phyloP scores from a whole-genome alignment of 2,888 invertebrate species.

The Tubulanus polymorphus region DNA sequence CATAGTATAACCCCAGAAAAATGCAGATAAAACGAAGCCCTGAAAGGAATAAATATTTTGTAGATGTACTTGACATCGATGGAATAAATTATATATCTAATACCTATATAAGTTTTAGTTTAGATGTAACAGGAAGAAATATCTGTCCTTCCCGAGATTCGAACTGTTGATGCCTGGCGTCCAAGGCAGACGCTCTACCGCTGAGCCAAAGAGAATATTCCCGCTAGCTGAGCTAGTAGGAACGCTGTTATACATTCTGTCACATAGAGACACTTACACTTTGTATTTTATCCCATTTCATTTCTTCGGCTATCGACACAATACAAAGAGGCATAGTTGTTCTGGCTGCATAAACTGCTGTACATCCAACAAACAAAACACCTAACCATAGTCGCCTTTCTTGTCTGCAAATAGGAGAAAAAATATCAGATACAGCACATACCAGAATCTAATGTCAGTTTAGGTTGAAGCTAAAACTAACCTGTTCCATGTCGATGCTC shows the following conservation, averaged over 20 bases:
- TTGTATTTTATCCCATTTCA: slow-evolving; percentile 67
- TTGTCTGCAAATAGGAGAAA: slow-evolving; percentile 25
- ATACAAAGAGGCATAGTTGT: slow-evolving; percentile 66
- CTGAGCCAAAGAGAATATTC: too few relatives aligned
- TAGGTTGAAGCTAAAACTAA: too few relatives aligned
- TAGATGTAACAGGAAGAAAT: too few relatives aligned
- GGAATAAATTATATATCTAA: too few relatives aligned
- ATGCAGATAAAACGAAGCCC: slow-evolving; percentile 67
- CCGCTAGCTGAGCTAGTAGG: too few relatives aligned
- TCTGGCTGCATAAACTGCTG: slow-evolving; percentile 64
- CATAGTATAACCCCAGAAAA: slow-evolving; percentile 72
- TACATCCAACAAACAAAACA: slow-evolving; percentile 62
- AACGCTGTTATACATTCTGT: background rate
- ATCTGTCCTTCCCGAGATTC: too few relatives aligned
- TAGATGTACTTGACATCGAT: background rate
- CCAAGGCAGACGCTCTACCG: too few relatives aligned
- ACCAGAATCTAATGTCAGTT: too few relatives aligned
- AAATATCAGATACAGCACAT: too few relatives aligned
- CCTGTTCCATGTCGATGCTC: too few relatives aligned
- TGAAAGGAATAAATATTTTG: slow-evolving; percentile 21
- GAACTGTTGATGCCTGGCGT: too few relatives aligned
- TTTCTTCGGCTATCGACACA: slow-evolving; percentile 63
- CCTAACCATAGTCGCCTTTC: slow-evolving; percentile 46
- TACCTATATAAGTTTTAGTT: too few relatives aligned
- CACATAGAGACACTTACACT: slow-evolving; percentile 47